Percentiles rank a stretch among this genome's conserved stretches.
phyloP scores from a whole-genome alignment of 2,113 vertebrate genomes.

The Plecotus auritus region DNA sequence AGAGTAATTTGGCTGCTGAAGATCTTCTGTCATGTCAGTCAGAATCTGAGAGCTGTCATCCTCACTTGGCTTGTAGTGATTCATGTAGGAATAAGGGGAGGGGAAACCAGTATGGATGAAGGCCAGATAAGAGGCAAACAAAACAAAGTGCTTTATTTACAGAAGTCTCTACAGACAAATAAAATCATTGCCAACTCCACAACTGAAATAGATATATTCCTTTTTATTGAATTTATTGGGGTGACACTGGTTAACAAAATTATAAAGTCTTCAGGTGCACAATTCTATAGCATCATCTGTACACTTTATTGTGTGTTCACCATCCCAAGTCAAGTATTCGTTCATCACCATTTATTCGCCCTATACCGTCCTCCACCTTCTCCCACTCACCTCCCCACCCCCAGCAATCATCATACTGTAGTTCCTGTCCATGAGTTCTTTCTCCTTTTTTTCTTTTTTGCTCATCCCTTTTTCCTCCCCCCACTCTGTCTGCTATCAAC shows the following conservation, averaged over 20 bases:
- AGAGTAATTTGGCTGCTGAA: constrained; percentile 58
- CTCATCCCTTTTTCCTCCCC: not conserved
- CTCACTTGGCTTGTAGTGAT: not conserved
- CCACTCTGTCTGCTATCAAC: not conserved
- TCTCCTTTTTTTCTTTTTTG: not conserved
- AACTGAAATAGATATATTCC: not conserved
- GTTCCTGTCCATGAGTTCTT: not conserved
- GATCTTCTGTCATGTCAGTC: constrained; percentile 40
- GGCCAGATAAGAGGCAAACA: constrained; percentile 21
- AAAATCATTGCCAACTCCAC: not conserved
- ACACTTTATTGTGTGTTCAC: not conserved
- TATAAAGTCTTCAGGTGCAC: not conserved
- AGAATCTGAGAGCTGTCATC: not conserved
- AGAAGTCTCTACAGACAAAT: not conserved
- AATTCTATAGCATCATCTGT: not conserved
- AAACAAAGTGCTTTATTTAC: constrained; percentile 27
- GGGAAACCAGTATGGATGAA: not conserved
- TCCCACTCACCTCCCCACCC: no score
- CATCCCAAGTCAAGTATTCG: not conserved
- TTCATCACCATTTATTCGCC: not conserved
- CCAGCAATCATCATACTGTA: not conserved
- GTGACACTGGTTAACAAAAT: not conserved
- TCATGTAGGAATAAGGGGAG: not conserved
- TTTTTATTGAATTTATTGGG: not conserved
- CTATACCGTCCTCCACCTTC: not conserved